phyloP scores from a whole-genome alignment of 2,113 vertebrate species.

The Cichladusa arquata region DNA sequence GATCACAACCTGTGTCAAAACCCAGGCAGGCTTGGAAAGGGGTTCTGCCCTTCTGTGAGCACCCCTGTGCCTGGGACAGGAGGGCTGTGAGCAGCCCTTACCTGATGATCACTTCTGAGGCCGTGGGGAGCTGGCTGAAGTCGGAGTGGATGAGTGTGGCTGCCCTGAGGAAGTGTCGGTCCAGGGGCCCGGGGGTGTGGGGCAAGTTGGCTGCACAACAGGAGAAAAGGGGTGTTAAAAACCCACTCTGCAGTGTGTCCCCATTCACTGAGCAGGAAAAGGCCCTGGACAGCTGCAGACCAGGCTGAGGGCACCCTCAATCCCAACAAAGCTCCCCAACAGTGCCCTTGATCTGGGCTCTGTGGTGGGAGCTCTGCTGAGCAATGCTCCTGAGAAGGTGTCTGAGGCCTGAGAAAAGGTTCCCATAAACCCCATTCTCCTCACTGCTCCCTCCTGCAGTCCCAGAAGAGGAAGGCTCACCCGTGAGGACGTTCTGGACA shows the following conservation, averaged over 20 bases:
- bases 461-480: slow-evolving; percentile 57
- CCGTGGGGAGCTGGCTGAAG: slow-evolving; percentile 78
- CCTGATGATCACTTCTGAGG: slow-evolving; percentile 89
- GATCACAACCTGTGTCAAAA: rapidly evolving
- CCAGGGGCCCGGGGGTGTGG: slow-evolving; percentile 57
- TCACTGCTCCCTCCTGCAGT: not conserved
- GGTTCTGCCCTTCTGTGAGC: not conserved
- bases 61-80: not conserved
- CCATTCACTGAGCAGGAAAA: rapidly evolving
- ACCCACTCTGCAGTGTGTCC: not conserved
- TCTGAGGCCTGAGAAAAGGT: not conserved
- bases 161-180: slow-evolving; percentile 84
- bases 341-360: not conserved
- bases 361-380: not conserved
- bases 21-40: not conserved
- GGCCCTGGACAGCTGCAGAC: not conserved
- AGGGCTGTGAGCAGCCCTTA: slow-evolving; percentile 34
- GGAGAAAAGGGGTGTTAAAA: not conserved
- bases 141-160: slow-evolving; percentile 84
- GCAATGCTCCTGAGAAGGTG: not conserved
- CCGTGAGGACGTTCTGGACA: slow-evolving; percentile 82
- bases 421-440: not conserved
- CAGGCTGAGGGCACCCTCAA: not conserved
- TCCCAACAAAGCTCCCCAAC: not conserved
- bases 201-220: slow-evolving; percentile 82